Evolutionary conservation across 2,888 invertebrate species (phyloP).

Genomic region (Germaria angustata): DNA sequence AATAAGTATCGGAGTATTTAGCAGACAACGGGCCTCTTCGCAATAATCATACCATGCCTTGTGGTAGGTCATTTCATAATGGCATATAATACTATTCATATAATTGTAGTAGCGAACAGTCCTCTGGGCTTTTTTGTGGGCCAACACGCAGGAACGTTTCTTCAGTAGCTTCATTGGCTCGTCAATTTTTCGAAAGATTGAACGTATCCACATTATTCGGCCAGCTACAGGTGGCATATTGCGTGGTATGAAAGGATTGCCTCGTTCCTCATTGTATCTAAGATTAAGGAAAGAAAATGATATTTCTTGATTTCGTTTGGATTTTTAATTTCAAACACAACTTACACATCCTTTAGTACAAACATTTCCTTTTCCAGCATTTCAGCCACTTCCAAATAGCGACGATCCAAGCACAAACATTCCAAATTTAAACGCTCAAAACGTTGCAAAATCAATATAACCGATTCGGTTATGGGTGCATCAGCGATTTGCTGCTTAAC

Average conservation of each 20-base stretch:
- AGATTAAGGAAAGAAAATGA: too few species aligned
- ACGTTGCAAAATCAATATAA: conserved; percentile 81
- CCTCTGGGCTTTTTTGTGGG: conserved; percentile 85
- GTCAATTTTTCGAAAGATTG: conserved; percentile 87
- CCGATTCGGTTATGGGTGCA: conserved; percentile 81
- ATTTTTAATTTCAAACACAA: background rate
- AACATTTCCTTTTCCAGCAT: conserved; percentile 86
- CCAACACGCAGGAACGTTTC: conserved; percentile 80
- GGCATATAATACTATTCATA: conserved; percentile 88
- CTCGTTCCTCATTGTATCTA: conserved; percentile 88
- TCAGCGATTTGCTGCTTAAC: conserved; percentile 82
- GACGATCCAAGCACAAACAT: conserved; percentile 87
- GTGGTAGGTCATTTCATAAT: conserved; percentile 91
- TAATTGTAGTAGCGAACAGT: conserved; percentile 90
- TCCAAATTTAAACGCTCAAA: conserved; percentile 88
- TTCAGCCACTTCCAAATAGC: conserved; percentile 86
- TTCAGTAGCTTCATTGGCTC: conserved; percentile 84
- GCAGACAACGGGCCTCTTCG: conserved; percentile 83
- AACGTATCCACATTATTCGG: conserved; percentile 90
- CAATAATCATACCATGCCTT: conserved; percentile 89
- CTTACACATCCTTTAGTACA: conserved; percentile 84
- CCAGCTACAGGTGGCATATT: conserved; percentile 91
- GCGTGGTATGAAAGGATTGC: conserved; percentile 86
- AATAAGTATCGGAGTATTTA: conserved; percentile 85
- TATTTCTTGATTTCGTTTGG: background rate